Conservation (phyloP, 37 sponge, comb jelly and placozoan species). For the Crambe crambe region DNA sequence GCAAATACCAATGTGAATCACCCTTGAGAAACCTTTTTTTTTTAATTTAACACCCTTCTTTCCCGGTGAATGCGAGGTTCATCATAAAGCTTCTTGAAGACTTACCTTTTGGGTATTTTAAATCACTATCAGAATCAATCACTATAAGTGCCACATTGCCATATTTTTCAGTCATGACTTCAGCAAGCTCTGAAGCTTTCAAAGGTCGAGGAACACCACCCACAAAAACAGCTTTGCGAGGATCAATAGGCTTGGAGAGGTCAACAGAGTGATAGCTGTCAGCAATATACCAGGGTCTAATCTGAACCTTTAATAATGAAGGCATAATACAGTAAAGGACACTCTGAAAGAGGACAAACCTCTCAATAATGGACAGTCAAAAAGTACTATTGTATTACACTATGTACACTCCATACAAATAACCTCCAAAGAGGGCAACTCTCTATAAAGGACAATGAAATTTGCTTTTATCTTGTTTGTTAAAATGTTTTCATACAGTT, state of each 20-base stretch:
- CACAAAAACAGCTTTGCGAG: slow-evolving; percentile 90
- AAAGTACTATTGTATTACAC: not conserved
- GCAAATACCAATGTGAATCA: not conserved
- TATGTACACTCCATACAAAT: not conserved
- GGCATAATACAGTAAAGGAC: not conserved
- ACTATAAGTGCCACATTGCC: slow-evolving; percentile 77
- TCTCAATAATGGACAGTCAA: no score
- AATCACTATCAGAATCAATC: slow-evolving; percentile 83
- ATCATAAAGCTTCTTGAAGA: no score
- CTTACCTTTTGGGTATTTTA: slow-evolving; percentile 94
- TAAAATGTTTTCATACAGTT: no score
- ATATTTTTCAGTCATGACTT: slow-evolving; percentile 84
- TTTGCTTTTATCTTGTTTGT: no score
- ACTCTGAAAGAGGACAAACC: no score
- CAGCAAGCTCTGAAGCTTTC: slow-evolving; percentile 80
- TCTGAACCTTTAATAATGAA: slow-evolving; percentile 63
- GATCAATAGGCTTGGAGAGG: slow-evolving; percentile 38
- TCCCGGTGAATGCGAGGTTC: no score
- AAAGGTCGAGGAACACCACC: slow-evolving; percentile 96
- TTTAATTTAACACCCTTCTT: no score
- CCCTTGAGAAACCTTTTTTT: no score
- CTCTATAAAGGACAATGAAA: no score
- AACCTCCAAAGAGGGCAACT: not conserved
- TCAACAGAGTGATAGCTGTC: slow-evolving; percentile 74
- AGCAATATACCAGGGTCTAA: slow-evolving; percentile 86